Conservation (phyloP, 2,797 vertebrate species). For the Molossus alvarezi region DNA sequence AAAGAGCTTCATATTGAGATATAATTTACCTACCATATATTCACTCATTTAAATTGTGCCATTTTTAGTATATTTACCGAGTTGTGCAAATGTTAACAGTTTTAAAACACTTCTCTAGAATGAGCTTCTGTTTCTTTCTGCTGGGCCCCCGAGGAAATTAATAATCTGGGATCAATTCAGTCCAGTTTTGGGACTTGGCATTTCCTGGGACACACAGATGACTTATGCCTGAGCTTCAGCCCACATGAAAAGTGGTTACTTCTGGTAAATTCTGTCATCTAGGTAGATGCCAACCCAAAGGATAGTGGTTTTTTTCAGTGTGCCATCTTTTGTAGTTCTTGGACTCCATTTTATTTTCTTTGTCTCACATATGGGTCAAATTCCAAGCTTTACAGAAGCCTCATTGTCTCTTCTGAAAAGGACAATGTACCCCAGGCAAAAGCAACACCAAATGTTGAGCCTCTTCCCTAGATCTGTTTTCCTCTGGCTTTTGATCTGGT, state of each 20-base stretch:
- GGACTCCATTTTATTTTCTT: not conserved
- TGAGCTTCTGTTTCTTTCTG: not conserved
- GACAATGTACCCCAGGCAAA: not conserved
- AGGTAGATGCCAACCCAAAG: not conserved
- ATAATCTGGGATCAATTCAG: not conserved
- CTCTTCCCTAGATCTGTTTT: slow-evolving; percentile 11
- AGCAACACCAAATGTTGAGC: not conserved
- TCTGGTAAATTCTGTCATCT: not conserved
- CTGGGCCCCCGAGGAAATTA: not conserved
- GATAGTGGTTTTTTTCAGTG: not conserved
- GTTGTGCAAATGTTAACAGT: not conserved
- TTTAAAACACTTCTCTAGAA: slow-evolving; percentile 24
- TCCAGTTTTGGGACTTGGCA: not conserved
- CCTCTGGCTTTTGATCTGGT: not conserved
- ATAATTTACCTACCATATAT: not conserved
- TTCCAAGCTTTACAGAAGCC: not conserved
- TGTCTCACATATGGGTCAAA: not conserved
- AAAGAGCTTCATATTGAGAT: no score
- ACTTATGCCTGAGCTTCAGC: not conserved
- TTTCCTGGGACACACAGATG: not conserved
- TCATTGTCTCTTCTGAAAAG: not conserved
- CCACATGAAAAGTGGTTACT: not conserved
- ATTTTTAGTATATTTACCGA: slow-evolving; percentile 52
- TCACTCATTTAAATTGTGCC: not conserved
- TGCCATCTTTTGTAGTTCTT: not conserved